Evolutionary conservation across 2,113 vertebrate genomes (phyloP).

Genomic region (Labeo rohita): DNA sequence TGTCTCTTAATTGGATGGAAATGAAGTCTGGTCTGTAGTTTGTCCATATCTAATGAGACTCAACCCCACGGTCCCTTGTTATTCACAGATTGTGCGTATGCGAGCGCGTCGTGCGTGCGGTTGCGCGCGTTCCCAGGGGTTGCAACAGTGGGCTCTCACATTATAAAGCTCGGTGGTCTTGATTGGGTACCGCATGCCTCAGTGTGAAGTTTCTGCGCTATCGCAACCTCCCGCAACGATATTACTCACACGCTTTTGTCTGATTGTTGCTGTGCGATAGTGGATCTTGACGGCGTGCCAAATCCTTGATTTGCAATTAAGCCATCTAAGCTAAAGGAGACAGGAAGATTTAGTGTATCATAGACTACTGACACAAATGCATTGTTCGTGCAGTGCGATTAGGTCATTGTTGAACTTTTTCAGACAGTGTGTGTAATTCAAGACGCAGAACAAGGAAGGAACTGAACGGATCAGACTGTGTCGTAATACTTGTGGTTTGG

Average conservation of each 20-base stretch:
- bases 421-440: slow-evolving; percentile 19
- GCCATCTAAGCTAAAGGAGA: slow-evolving; percentile 33
- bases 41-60: slow-evolving; percentile 49
- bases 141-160: slow-evolving; percentile 7
- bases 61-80: slow-evolving; percentile 34
- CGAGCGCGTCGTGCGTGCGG: neutral
- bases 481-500: slow-evolving; percentile 24
- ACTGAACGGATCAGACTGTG: slow-evolving; percentile 9
- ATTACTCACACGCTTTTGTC: neutral
- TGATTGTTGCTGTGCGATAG: neutral
- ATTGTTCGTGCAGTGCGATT: slow-evolving; percentile 25
- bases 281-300: slow-evolving; percentile 10
- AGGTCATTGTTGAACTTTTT: slow-evolving; percentile 29
- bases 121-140: slow-evolving; percentile 6
- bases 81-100: slow-evolving; percentile 17
- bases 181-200: slow-evolving; percentile 20
- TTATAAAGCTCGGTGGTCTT: slow-evolving; percentile 25
- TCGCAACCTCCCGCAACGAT: slow-evolving; percentile 26
- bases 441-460: slow-evolving; percentile 20
- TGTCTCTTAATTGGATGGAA: slow-evolving; percentile 59
- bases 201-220: slow-evolving; percentile 29
- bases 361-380: slow-evolving; percentile 14
- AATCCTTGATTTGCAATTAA: slow-evolving; percentile 42
- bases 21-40: slow-evolving; percentile 53
- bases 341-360: slow-evolving; percentile 35